Base-by-base conservation (phyloP, 2,797 vertebrate species). In the Caiman crocodilus region DNA sequence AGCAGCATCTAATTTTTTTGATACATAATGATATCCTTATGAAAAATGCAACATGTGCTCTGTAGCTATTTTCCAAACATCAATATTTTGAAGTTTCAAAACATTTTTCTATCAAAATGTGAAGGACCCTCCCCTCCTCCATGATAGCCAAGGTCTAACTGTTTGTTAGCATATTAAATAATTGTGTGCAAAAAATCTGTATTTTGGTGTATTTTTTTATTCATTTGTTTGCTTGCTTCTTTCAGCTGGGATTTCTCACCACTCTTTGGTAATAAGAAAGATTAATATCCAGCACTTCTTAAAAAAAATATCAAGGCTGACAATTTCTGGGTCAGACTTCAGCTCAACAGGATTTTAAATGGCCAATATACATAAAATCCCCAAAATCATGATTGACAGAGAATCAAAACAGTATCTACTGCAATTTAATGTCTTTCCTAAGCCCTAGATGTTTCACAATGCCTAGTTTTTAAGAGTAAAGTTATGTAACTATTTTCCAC, bases 261-360 rank as follows among this genome's bases (percentile, higher is more conserved):
- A 87, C 73, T 91, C 94, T 87, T 90, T 85, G 95, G 69, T 88
- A 94, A 83, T 91, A 95, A 91, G 95, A 90, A 96, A 96, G 83
- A 35, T 23, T 77, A 94, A 96, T 94, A 90, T 93, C 91, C 75
- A 85, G 32, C 76, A 88, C 35, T 69, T 85, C 67, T 91, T 90
- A 83, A 79, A 88, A 64, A 1, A 80, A 57, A 21, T 50, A 94
- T 57, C 28, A 84, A 76, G 3, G 20, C 55, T 94, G 93, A 94
- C 92, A 94, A 60, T 6, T 92, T 92, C 92, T 84, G 84, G 90
- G 88, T 67, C 60, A 94, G 87, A 63, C 74, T 95, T 95, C 88
- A 95, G 63, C 32, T 96, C 63, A 73, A 73, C 11, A 26, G 55
- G 71, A 93, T 94, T 93, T 95, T 84, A 90, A 92, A 92, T 82